Conservation (phyloP, 1,140 invertebrate species). For the Orius laevigatus region DNA sequence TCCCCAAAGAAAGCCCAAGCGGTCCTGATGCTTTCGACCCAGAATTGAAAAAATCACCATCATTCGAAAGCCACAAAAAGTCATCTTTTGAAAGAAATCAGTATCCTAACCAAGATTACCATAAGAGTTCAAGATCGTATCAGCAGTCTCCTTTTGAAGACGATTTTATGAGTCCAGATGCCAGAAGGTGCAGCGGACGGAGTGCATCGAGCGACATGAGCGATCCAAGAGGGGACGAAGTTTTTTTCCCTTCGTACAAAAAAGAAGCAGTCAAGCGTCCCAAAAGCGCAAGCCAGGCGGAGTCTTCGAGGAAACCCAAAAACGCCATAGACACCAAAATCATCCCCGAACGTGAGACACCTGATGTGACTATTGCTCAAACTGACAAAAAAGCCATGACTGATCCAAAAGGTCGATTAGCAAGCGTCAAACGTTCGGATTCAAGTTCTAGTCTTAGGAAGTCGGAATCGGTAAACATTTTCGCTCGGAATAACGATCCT, state of each 20-base stretch:
- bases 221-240: constrained; percentile 21
- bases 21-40: constrained; percentile 21
- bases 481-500: constrained; percentile 60
- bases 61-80: constrained; percentile 12
- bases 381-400: constrained; percentile 9
- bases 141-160: constrained; percentile 50
- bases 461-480: constrained; percentile 75
- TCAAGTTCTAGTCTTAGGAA: constrained; percentile 34
- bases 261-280: constrained; percentile 3
- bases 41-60: constrained; percentile 18
- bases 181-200: constrained; percentile 18
- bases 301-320: neutral
- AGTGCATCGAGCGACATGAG: constrained; percentile 26
- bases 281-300: constrained; percentile 11
- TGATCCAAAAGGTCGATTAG: constrained; percentile 3
- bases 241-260: constrained; percentile 7
- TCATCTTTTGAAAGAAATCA: constrained; percentile 5
- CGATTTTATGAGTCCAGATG: constrained; percentile 43
- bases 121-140: constrained; percentile 20
- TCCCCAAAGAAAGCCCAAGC: constrained; percentile 18
- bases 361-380: constrained; percentile 11
- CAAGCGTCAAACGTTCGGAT: constrained; percentile 28
- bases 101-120: neutral
- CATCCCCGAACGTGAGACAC: constrained; percentile 12
- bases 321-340: constrained; percentile 8